Conservation (phyloP, 2,797 vertebrate genomes). For the Amazona finschi region DNA sequence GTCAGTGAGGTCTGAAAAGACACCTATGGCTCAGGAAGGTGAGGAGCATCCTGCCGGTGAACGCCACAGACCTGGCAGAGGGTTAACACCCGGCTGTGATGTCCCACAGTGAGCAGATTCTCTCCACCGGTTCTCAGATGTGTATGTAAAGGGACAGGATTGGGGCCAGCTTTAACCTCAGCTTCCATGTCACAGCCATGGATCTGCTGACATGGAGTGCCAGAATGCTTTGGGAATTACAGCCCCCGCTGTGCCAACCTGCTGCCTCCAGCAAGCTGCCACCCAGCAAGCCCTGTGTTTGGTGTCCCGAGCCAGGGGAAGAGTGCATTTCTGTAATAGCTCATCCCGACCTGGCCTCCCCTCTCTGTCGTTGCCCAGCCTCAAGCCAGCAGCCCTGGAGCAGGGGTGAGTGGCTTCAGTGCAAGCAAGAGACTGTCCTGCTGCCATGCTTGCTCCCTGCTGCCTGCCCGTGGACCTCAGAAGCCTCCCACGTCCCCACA, state of each 20-base stretch:
- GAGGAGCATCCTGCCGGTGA: background rate
- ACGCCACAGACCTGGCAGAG: background rate
- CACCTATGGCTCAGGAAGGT: rapidly evolving
- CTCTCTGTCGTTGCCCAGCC: conserved; percentile 7
- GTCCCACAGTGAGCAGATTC: background rate
- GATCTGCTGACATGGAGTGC: background rate
- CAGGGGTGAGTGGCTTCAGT: background rate
- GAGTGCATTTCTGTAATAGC: background rate
- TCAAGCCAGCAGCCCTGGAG: background rate
- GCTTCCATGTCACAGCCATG: rapidly evolving
- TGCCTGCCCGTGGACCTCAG: rapidly evolving
- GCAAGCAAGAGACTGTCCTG: background rate
- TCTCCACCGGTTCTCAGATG: background rate
- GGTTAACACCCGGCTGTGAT: background rate
- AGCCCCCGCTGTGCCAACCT: background rate
- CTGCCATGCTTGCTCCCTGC: rapidly evolving
- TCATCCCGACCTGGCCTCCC: background rate
- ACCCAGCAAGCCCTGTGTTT: background rate
- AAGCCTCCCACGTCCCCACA: background rate
- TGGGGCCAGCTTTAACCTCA: background rate
- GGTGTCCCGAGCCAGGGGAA: background rate
- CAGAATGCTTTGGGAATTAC: background rate
- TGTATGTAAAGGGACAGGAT: background rate
- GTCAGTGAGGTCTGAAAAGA: rapidly evolving
- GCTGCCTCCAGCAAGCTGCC: background rate